Base-by-base conservation (phyloP, 2,113 vertebrate genomes). In the Tichodroma muraria region DNA sequence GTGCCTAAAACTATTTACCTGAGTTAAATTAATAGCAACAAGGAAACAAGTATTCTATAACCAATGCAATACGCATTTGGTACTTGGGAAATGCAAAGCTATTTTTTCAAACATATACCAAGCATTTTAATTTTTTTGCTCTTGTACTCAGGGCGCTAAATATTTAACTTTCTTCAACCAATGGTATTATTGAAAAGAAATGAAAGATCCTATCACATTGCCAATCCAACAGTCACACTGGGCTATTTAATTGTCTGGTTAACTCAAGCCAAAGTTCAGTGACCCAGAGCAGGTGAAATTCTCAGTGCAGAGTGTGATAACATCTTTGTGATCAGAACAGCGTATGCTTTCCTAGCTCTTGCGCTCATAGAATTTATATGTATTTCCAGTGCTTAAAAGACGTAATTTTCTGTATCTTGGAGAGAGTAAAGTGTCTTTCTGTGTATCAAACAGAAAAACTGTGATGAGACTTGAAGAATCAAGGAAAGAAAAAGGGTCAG, bases 151-250 rank as follows among this genome's bases (percentile, higher is more conserved):
- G 79, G 54, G 73, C 1, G 6, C 81, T 65, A 75, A 95, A 87
- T 89, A 87, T 85, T 92, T 92, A 93, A 95, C 69, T 89, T 89
- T 44, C 65, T 88, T 88, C 68, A 80, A 13, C 11, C 25, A 76
- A 35, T 22, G 35, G 42, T 37, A 85, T 80, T 64, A 87, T 33
- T 8, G 64, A 79, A 89, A 65, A 54, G 15, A 89, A 85, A 80
- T 69, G 71, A 77, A 91, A 94, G 88, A 94, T 88, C 71, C 8
- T 93, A 94, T 94, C 93, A 70, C 63, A 52, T 6, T 25, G 79
- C 37, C 15, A 64, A 18, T n/a, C 31, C 10, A 5, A 59, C 31
- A 81, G 35, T 54, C 60, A 47, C 31, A 40, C 2, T 23, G 81
- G 50, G 61, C 49, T 69, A 56, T 60, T 91, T 84, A 86, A 86